Conservation (phyloP, 1,140 invertebrate genomes). For the Drosophila mayri region DNA sequence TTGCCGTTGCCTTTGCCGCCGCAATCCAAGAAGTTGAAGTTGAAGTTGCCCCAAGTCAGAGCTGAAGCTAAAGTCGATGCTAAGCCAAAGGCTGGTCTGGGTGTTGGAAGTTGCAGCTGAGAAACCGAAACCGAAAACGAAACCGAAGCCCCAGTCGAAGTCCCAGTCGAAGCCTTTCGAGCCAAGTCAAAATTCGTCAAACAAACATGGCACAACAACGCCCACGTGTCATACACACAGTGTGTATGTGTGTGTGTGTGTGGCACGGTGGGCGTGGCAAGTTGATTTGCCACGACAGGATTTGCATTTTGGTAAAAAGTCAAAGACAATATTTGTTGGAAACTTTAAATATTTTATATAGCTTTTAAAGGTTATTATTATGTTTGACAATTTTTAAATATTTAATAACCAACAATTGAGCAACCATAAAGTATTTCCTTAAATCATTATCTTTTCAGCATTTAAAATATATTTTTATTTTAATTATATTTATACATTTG, state of each 20-base stretch:
- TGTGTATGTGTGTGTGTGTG: neutral
- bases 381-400: no score
- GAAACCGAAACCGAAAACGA: slow-evolving; percentile 17
- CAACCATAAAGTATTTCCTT: no score
- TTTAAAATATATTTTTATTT: no score
- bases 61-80: slow-evolving; percentile 13
- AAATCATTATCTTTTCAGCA: no score
- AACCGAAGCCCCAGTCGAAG: neutral
- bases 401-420: no score
- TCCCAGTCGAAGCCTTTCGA: neutral
- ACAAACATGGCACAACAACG: slow-evolving; percentile 45
- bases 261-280: slow-evolving; percentile 55
- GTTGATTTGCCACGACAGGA: slow-evolving; percentile 60
- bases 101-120: slow-evolving; percentile 42
- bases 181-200: slow-evolving; percentile 76
- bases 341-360: neutral
- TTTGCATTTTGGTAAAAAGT: slow-evolving; percentile 47
- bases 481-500: neutral
- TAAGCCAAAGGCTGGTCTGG: slow-evolving; percentile 21
- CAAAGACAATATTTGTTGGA: neutral
- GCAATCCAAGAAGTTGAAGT: slow-evolving; percentile 22
- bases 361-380: no score
- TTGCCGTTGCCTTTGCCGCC: slow-evolving; percentile 9
- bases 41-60: slow-evolving; percentile 13
- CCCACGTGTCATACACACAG: slow-evolving; percentile 20